A percentile compares a stretch with the other conserved stretches of the same genome.
Conservation (phyloP, 2,113 vertebrate species). For the Amphiprion ocellaris region DNA sequence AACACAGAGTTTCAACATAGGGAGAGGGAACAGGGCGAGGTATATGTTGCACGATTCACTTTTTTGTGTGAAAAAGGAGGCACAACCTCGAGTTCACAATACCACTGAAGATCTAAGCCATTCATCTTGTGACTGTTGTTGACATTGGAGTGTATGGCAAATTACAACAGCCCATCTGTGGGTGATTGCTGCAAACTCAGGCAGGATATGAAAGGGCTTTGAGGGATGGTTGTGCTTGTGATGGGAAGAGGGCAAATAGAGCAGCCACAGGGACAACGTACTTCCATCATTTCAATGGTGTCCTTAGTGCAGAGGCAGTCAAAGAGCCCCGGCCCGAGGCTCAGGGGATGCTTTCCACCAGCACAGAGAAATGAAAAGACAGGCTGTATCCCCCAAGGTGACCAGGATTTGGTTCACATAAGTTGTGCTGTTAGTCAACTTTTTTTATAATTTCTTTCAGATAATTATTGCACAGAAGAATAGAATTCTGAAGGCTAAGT, state of each 20-base stretch:
- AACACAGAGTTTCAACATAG: conserved; percentile 55
- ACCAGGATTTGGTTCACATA: conserved; percentile 34
- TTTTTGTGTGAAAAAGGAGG: conserved; percentile 49
- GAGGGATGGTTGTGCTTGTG: conserved; percentile 72
- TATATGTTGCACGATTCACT: conserved; percentile 34
- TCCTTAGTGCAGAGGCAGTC: conserved; percentile 58
- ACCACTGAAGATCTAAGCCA: conserved; percentile 61
- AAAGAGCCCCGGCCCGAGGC: conserved; percentile 36
- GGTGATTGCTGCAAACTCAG: conserved; percentile 77
- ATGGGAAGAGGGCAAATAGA: conserved; percentile 64
- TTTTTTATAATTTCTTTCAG: conserved; percentile 27
- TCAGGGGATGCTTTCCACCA: conserved; percentile 36
- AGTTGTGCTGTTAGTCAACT: conserved; percentile 19
- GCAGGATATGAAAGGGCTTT: conserved; percentile 79
- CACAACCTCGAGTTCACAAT: conserved; percentile 52
- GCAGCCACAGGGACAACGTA: conserved; percentile 56
- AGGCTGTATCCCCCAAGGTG: conserved; percentile 37
- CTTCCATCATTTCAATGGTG: conserved; percentile 69
- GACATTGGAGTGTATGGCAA: conserved; percentile 75
- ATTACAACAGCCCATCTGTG: conserved; percentile 80
- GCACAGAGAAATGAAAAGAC: conserved; percentile 52
- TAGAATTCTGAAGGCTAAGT: conserved; percentile 12
- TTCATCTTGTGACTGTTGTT: conserved; percentile 76
- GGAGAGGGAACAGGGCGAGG: neutral
- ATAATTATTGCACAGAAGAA: conserved; percentile 15